phyloP scores from a whole-genome alignment of 1,140 invertebrate genomes.

The Amyelois transitella region DNA sequence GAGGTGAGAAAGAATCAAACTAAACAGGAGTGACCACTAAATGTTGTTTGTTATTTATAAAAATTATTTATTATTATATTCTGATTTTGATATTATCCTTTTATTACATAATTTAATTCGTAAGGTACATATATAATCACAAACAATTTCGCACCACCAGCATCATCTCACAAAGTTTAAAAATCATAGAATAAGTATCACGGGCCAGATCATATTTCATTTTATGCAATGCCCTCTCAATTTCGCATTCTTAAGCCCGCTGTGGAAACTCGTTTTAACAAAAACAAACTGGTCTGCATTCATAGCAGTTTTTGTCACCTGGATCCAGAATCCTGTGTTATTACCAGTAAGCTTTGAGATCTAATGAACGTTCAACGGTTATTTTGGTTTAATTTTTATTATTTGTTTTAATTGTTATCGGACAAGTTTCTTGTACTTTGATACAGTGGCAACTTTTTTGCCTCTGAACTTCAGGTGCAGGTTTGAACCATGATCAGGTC shows the following conservation, averaged over 20 bases:
- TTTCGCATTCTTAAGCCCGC: slow-evolving; percentile 45
- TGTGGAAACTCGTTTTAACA: slow-evolving; percentile 47
- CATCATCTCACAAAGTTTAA: neutral
- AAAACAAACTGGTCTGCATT: slow-evolving; percentile 46
- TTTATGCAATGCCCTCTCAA: slow-evolving; percentile 1
- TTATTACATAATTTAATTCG: too few relatives aligned
- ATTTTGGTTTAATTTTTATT: neutral
- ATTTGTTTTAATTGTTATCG: neutral
- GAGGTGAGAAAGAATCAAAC: too few relatives aligned
- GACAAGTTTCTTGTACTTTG: neutral
- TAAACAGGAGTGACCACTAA: too few relatives aligned
- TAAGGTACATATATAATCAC: neutral
- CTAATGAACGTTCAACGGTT: neutral
- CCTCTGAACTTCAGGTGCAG: too few relatives aligned
- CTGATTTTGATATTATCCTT: too few relatives aligned
- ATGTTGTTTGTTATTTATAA: too few relatives aligned
- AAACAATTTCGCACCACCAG: neutral
- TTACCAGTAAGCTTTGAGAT: slow-evolving; percentile 7
- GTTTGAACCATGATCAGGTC: too few relatives aligned
- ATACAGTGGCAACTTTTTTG: too few relatives aligned
- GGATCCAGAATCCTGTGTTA: neutral
- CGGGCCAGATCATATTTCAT: neutral
- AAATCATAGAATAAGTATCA: neutral
- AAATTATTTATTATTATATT: too few relatives aligned
- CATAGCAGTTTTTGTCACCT: slow-evolving; percentile 60